Evolutionary conservation across 37 sponge, comb jelly and placozoan genomes (phyloP), one percentile per base, ranked within the genome.

Genomic region (Ianthella basta): DNA sequence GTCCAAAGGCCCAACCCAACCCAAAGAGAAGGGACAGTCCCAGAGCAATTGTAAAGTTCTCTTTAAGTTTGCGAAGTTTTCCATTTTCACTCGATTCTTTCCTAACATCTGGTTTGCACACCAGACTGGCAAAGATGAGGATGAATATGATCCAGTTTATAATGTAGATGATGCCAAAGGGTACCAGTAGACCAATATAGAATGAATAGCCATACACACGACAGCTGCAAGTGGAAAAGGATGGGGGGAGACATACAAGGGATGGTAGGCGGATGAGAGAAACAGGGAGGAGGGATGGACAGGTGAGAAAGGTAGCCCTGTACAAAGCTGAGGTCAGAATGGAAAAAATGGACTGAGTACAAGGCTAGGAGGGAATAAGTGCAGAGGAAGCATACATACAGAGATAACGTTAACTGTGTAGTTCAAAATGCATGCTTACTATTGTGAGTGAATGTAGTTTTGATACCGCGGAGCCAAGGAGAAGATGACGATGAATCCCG

Each of bases 61-160:
- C 78, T 41, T 75, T 75, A 18, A 19, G n/a, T 44, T 75, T 30
- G 37, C 40, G 78, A 41, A 40, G 44, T 13, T 69, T n/a, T 69
- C 70, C 70, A 2, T 75, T 39, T 10, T 23, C 40, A n/a, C 78
- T 44, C 0, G 15, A 4, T 23, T 75, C 78, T 14, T 75, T 75
- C 78, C 40, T 36, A 40, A 75, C 40, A 14, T 75, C 40, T 0
- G 50, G 78, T 23, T 50, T 75, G 72, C 44, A 56, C 33, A 81
- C 3, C 63, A 91, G 55, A 53, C 53, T 69, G 8, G 44, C 67
- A 53, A 91, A 39, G 35, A 87, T 84, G 73, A 80, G 23, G n/a
- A 70, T 61, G 65, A 80, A 91, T 25, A 87, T 37, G 68, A 84
- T 19, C 91, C 91, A 91, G 56, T 91, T 84, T 44, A 91, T 80